Conservation (phyloP, 2,797 vertebrate genomes). For the Cetoscarus ocellatus region DNA sequence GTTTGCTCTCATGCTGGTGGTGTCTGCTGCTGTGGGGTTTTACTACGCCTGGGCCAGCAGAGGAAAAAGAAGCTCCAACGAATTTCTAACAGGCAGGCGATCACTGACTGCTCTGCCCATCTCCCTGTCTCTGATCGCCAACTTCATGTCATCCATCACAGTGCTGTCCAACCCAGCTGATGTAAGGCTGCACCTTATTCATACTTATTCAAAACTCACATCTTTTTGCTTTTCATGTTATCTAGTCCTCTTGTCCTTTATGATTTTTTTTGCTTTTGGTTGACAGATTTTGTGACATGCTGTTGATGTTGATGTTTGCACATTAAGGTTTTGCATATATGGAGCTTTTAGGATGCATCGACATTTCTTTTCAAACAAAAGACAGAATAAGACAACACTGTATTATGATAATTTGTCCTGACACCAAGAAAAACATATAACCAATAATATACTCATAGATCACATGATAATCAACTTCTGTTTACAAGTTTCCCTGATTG, state of each 20-base stretch:
- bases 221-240: background rate
- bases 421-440: too few relatives aligned
- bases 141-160: slow-evolving; percentile 91
- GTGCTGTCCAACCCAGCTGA: slow-evolving; percentile 88
- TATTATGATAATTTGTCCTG: too few relatives aligned
- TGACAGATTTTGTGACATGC: too few relatives aligned
- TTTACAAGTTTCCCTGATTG: background rate
- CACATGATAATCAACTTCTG: too few relatives aligned
- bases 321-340: too few relatives aligned
- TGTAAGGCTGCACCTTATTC: slow-evolving; percentile 19
- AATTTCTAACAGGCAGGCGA: slow-evolving; percentile 87
- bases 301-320: too few relatives aligned
- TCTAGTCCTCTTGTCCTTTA: background rate
- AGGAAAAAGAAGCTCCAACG: slow-evolving; percentile 76
- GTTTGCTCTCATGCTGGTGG: slow-evolving; percentile 85
- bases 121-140: slow-evolving; percentile 88
- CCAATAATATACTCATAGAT: too few relatives aligned
- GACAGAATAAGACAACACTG: too few relatives aligned
- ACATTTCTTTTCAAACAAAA: too few relatives aligned
- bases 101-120: slow-evolving; percentile 87
- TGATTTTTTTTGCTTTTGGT: too few relatives aligned
- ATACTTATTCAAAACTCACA: background rate
- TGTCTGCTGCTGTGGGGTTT: slow-evolving; percentile 88
- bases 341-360: too few relatives aligned
- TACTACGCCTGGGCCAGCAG: slow-evolving; percentile 84